Evolutionary conservation across 53 echinoderm and acorn worm genomes (phyloP).

Genomic region (Luidia sarsii): DNA sequence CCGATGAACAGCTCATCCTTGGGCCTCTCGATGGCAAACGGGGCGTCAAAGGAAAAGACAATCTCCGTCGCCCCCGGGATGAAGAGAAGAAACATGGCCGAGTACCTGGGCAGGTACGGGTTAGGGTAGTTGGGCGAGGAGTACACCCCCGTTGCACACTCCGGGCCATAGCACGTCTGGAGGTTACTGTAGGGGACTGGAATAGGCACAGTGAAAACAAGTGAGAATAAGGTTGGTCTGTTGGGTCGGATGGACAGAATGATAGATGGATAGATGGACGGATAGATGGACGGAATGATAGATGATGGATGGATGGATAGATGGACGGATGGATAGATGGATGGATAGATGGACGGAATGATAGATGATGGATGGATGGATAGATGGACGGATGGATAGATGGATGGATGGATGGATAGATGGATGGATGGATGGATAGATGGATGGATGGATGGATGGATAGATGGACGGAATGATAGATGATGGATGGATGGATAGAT

Average conservation of each 20-base stretch:
- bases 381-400: too few species aligned
- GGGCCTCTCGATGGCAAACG: constrained; percentile 69
- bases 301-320: too few species aligned
- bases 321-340: too few species aligned
- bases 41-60: constrained; percentile 60
- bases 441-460: too few species aligned
- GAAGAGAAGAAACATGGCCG: constrained; percentile 75
- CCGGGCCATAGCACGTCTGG: constrained; percentile 83
- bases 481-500: too few species aligned
- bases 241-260: background rate
- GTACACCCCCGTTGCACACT: constrained; percentile 55
- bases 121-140: constrained; percentile 70
- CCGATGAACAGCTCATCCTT: constrained; percentile 95
- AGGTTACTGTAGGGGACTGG: constrained; percentile 48
- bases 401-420: too few species aligned
- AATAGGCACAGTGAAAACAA: background rate
- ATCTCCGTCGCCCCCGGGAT: constrained; percentile 78
- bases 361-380: too few species aligned
- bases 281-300: too few species aligned
- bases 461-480: too few species aligned
- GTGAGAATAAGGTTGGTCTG: background rate
- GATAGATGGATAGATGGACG: too few species aligned
- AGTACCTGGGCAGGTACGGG: constrained; percentile 46
- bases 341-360: too few species aligned
- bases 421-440: too few species aligned